Evolutionary conservation across 2,113 vertebrate species (phyloP).

Genomic region (Dipodomys spectabilis): DNA sequence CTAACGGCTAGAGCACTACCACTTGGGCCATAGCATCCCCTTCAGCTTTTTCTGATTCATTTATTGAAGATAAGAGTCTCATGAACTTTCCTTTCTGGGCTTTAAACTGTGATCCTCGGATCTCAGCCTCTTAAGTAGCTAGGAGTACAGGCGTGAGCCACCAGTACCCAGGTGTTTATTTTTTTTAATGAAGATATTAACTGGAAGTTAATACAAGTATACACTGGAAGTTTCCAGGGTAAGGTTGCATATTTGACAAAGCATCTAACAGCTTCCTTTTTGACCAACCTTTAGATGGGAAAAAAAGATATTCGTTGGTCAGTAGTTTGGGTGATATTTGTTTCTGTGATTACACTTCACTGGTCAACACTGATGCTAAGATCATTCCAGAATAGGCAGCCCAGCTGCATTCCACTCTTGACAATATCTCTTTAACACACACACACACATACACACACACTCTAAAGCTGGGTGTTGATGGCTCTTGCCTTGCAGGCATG

Average conservation of each 20-base stretch:
- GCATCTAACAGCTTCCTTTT: not conserved
- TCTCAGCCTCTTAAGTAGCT: too few relatives aligned
- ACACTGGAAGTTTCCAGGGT: constrained; percentile 23
- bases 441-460: not conserved
- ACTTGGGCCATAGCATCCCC: too few relatives aligned
- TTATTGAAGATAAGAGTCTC: too few relatives aligned
- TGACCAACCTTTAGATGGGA: not conserved
- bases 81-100: too few relatives aligned
- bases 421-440: not conserved
- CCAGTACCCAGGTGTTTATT: too few relatives aligned
- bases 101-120: too few relatives aligned
- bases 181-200: not conserved
- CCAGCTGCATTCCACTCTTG: not conserved
- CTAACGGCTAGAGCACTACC: too few relatives aligned
- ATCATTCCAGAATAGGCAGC: not conserved
- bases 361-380: not conserved
- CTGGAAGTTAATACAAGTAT: not conserved
- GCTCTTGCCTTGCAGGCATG: too few relatives aligned
- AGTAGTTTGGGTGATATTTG: not conserved
- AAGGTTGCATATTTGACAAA: not conserved
- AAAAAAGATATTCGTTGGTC: not conserved
- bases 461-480: too few relatives aligned
- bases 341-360: not conserved
- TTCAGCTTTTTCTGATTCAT: too few relatives aligned
- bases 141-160: too few relatives aligned